phyloP scores from a whole-genome alignment of 2,113 vertebrate species.

The Ochotona princeps region DNA sequence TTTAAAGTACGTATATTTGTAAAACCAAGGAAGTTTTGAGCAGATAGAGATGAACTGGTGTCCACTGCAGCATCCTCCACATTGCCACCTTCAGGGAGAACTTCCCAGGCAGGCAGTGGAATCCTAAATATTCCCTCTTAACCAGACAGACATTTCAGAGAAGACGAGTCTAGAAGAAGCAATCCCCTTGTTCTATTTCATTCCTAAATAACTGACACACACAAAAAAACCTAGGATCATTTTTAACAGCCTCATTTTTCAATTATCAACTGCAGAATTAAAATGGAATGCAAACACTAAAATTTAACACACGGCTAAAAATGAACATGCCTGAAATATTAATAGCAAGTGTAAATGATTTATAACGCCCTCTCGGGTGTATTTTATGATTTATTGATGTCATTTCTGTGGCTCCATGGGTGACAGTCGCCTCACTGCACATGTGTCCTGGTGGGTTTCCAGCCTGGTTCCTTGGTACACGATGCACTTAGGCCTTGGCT shows the following conservation, averaged over 20 bases:
- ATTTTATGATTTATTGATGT: slow-evolving; percentile 80
- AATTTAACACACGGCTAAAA: slow-evolving; percentile 74
- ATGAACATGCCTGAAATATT: slow-evolving; percentile 78
- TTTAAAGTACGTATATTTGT: too few relatives aligned
- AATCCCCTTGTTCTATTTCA: slow-evolving; percentile 38
- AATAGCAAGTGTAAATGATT: slow-evolving; percentile 78
- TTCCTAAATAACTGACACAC: slow-evolving; percentile 39
- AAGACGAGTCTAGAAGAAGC: neutral
- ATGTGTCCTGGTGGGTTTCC: slow-evolving; percentile 57
- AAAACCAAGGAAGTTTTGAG: neutral
- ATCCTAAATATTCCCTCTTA: neutral
- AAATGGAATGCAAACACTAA: slow-evolving; percentile 74
- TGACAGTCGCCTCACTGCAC: slow-evolving; percentile 59
- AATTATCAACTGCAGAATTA: slow-evolving; percentile 73
- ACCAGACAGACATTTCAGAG: neutral
- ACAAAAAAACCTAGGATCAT: slow-evolving; percentile 41
- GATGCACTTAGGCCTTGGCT: neutral
- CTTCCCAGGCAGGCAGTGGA: neutral
- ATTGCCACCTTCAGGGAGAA: neutral
- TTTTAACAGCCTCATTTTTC: slow-evolving; percentile 70
- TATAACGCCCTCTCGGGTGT: slow-evolving; percentile 74
- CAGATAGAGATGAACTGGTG: neutral
- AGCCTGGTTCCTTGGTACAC: slow-evolving; percentile 39
- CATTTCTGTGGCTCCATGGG: slow-evolving; percentile 70
- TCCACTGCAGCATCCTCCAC: neutral